phyloP scores from a whole-genome alignment of 2,797 vertebrate species.

The Rhabdomys pumilio region DNA sequence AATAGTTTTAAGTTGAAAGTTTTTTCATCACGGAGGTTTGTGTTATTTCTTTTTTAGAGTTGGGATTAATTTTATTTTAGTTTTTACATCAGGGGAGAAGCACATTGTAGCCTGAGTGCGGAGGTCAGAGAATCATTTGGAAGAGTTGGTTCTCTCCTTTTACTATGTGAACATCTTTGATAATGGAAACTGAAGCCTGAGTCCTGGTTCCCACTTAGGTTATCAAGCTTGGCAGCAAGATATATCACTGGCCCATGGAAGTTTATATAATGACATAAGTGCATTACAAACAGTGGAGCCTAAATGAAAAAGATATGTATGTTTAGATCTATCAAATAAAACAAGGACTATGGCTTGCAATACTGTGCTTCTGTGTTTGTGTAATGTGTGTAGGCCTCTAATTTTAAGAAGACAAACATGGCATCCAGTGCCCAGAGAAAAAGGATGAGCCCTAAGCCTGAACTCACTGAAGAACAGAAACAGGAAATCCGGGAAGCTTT shows the following conservation, averaged over 20 bases:
- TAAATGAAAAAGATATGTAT: neutral
- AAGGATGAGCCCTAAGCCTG: constrained; percentile 92
- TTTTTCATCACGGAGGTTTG: neutral
- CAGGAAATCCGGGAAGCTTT: constrained; percentile 97
- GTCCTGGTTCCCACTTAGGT: neutral
- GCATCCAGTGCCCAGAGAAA: constrained; percentile 92
- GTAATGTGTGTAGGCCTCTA: constrained; percentile 91
- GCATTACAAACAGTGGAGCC: neutral
- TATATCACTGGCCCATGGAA: neutral
- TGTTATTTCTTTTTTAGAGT: neutral
- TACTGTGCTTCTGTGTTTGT: constrained; percentile 65
- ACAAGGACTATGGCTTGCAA: neutral
- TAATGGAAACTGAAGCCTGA: neutral
- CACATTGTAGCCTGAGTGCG: neutral
- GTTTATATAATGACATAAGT: neutral
- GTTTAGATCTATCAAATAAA: constrained; percentile 45
- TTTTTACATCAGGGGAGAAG: neutral
- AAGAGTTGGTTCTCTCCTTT: neutral
- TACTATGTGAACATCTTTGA: neutral
- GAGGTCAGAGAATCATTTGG: neutral
- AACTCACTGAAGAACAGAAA: constrained; percentile 95
- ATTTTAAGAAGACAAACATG: constrained; percentile 92
- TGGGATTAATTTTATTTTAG: neutral
- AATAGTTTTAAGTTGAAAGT: neutral
- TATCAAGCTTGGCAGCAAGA: neutral